Conservation (phyloP, 2,797 vertebrate genomes). For the Bryconaethiops microstoma region DNA sequence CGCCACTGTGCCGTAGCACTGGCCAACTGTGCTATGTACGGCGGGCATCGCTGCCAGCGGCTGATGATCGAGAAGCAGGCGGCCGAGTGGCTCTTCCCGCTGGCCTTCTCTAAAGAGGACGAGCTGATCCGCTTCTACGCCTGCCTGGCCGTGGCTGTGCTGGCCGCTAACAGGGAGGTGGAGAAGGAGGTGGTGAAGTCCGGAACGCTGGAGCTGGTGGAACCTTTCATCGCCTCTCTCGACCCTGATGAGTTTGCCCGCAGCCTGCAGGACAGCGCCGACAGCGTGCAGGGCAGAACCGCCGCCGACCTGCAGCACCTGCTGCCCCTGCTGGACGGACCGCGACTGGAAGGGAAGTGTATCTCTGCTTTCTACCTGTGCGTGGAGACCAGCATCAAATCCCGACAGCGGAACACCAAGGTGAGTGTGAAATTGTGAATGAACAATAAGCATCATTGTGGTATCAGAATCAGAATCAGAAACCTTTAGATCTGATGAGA, state of each 20-base stretch:
- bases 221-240: constrained; percentile 93
- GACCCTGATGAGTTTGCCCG: constrained; percentile 89
- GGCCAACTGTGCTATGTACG: constrained; percentile 96
- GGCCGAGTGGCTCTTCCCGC: constrained; percentile 94
- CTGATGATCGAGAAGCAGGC: constrained; percentile 95
- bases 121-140: constrained; percentile 91
- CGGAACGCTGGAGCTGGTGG: constrained; percentile 93
- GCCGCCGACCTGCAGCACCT: constrained; percentile 91
- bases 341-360: constrained; percentile 91
- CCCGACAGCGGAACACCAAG: constrained; percentile 91
- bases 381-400: constrained; percentile 91
- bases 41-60: constrained; percentile 90
- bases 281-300: constrained; percentile 89
- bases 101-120: constrained; percentile 94
- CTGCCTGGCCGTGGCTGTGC: constrained; percentile 89
- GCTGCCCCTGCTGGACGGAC: constrained; percentile 90
- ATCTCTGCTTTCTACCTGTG: constrained; percentile 95
- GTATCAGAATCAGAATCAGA: no score
- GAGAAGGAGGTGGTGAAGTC: constrained; percentile 96
- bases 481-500: no score
- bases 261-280: constrained; percentile 84
- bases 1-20: constrained; percentile 93
- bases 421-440: constrained; percentile 63
- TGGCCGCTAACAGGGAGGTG: constrained; percentile 93
- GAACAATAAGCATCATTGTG: no score